Evolutionary conservation across 2,113 vertebrate genomes (phyloP), one percentile per base, ranked within the genome.

Genomic region (Emydocephalus ijimae): DNA sequence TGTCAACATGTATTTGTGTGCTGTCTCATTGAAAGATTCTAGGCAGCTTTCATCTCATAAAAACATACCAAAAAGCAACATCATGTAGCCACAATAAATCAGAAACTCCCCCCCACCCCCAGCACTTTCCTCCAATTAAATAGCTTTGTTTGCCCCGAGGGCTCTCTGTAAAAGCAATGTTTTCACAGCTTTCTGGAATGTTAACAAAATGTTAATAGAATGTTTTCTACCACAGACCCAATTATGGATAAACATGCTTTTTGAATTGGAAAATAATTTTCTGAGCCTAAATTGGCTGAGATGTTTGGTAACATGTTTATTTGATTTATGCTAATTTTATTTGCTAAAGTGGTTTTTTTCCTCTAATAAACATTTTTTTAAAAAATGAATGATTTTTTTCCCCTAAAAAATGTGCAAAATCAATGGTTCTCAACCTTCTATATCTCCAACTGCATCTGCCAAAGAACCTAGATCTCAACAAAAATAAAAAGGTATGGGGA

Each of bases 261-360:
- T n/a, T 87, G 85, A 54, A 88, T 14, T 88, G 87, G 87, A 88
- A 88, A 88, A 88, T 50, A 88, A 88, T 88, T 88, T 54, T 34
- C 87, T 54, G 26, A 88, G 87, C 26, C 45, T 54, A 88, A 88
- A 88, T 88, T n/a, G 50, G 29, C 12, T 87, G 85, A 50, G 23
- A 52, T 87, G 45, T 34, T n/a, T 18, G 26, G 6, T 34, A 54
- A n/a, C 50, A 48, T 88, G 87, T 88, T 88, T 88, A 52, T 87
- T 87, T 87, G 39, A 87, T 50, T 88, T 54, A n/a, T n/a, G 52
- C 2, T 81, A 81, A 81, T 81, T 81, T 81, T 81, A 81, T 81
- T 81, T 81, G 69, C 69, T 81, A 34, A 39, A 81, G 18, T 81
- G 34, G 7, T 3, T 81, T 43, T 21, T 1, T 3, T 2, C 15